Evolutionary conservation across 1,140 invertebrate genomes (phyloP).

Genomic region (Ganaspis sp.): DNA sequence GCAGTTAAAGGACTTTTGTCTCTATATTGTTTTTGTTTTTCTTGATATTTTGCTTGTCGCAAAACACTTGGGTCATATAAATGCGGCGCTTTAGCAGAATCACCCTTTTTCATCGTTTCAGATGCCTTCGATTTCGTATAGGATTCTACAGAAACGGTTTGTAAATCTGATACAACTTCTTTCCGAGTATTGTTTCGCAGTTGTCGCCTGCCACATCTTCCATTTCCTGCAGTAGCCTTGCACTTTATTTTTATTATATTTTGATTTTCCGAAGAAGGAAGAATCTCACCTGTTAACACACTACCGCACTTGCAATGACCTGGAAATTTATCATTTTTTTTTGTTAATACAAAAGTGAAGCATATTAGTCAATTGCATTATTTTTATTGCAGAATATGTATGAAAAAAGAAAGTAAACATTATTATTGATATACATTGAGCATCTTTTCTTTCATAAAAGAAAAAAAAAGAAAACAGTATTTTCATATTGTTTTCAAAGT

Average conservation of each 20-base stretch:
- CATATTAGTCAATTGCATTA: no score
- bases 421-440: no score
- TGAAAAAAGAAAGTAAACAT: no score
- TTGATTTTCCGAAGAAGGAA: not conserved
- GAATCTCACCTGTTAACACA: not conserved
- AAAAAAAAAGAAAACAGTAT: no score
- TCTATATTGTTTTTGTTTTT: slow-evolving; percentile 3
- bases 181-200: slow-evolving; percentile 13
- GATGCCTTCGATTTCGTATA: slow-evolving; percentile 12
- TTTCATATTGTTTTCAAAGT: no score
- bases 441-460: no score
- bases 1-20: slow-evolving; percentile 34
- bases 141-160: slow-evolving; percentile 3
- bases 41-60: slow-evolving; percentile 10
- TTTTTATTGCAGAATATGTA: no score
- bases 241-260: slow-evolving; percentile 30
- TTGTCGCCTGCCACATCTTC: slow-evolving; percentile 31
- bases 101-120: slow-evolving; percentile 17
- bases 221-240: not conserved
- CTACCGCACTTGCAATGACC: slow-evolving; percentile 41
- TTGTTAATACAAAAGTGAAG: no score
- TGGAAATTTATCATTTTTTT: not conserved
- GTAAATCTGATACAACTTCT: not conserved
- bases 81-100: slow-evolving; percentile 19
- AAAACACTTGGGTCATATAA: slow-evolving; percentile 28